phyloP scores from a whole-genome alignment of 2,113 vertebrate species.

The Lepisosteus oculatus region DNA sequence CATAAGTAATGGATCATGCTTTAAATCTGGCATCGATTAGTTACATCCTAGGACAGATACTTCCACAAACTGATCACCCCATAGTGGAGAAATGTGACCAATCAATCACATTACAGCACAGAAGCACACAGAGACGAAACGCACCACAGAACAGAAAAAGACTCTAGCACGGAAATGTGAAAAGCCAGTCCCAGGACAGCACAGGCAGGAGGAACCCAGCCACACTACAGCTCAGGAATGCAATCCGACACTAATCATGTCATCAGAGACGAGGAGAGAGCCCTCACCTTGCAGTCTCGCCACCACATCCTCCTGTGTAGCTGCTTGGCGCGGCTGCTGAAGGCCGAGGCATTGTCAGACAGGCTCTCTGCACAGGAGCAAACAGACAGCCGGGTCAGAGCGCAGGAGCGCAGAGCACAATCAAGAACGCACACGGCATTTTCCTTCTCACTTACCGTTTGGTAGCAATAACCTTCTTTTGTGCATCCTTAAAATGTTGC shows the following conservation, averaged over 20 bases:
- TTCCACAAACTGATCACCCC: not conserved
- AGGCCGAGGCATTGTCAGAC: constrained; percentile 94
- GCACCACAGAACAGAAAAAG: too few relatives aligned
- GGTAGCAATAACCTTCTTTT: too few relatives aligned
- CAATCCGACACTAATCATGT: too few relatives aligned
- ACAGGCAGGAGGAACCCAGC: not conserved
- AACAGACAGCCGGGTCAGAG: constrained; percentile 33
- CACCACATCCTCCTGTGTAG: constrained; percentile 97
- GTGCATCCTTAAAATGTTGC: too few relatives aligned
- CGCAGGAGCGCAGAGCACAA: constrained; percentile 30
- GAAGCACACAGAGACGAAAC: too few relatives aligned
- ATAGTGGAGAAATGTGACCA: not conserved
- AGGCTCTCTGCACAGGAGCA: constrained; percentile 79
- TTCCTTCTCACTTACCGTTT: too few relatives aligned
- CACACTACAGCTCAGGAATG: too few relatives aligned
- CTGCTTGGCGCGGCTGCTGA: constrained; percentile 97
- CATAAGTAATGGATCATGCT: too few relatives aligned
- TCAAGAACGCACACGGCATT: not conserved
- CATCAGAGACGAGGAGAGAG: not conserved
- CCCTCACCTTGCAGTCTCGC: constrained; percentile 88
- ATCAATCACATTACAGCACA: too few relatives aligned
- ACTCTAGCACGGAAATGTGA: too few relatives aligned
- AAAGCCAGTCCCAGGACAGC: not conserved
- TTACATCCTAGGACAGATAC: not conserved
- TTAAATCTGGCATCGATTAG: too few relatives aligned